Evolutionary conservation across 1,140 invertebrate genomes (phyloP).

Genomic region (Cydia splendana): DNA sequence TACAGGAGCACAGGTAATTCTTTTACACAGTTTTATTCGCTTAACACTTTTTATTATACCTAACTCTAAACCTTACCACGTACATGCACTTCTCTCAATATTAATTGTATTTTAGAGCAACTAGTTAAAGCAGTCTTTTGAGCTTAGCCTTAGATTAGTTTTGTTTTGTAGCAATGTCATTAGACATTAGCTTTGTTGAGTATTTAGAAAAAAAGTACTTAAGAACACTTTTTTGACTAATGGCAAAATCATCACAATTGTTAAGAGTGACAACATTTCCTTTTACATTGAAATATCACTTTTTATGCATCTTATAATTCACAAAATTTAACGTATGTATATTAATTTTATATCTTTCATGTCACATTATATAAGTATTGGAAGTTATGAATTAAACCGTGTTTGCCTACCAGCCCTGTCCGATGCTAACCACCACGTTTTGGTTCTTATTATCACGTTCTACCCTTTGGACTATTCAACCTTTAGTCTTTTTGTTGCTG

Average conservation of each 20-base stretch:
- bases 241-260: constrained; percentile 78
- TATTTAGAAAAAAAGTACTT: constrained; percentile 46
- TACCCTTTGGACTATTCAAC: constrained; percentile 53
- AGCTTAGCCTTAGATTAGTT: constrained; percentile 61
- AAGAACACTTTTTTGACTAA: constrained; percentile 68
- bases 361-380: constrained; percentile 50
- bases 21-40: constrained; percentile 42
- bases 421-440: constrained; percentile 49
- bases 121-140: constrained; percentile 43
- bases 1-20: constrained; percentile 66
- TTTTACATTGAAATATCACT: constrained; percentile 45
- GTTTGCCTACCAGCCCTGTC: constrained; percentile 52
- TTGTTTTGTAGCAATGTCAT: constrained; percentile 47
- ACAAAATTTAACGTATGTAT: constrained; percentile 31
- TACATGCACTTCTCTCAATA: constrained; percentile 31
- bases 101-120: constrained; percentile 39
- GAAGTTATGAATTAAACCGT: constrained; percentile 49
- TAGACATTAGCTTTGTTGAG: constrained; percentile 53
- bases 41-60: constrained; percentile 38
- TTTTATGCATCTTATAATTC: constrained; percentile 54
- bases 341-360: constrained; percentile 48
- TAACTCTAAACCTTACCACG: constrained; percentile 20
- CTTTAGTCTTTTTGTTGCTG: constrained; percentile 56
- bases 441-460: constrained; percentile 51
- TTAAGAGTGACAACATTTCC: constrained; percentile 65